Evolutionary conservation across 2,888 invertebrate species (phyloP).

Genomic region (Silvanus unidentatus): DNA sequence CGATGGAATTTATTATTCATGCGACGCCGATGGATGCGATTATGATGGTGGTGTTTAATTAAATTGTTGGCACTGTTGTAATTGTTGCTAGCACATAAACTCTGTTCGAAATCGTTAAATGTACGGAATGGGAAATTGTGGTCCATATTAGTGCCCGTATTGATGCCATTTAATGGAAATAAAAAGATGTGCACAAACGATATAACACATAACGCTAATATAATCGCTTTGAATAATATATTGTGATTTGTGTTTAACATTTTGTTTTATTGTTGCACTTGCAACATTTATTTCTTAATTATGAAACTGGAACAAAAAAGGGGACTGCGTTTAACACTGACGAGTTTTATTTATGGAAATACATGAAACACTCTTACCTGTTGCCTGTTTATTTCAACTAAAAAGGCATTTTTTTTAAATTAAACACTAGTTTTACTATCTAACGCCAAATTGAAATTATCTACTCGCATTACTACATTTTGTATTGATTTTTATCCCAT

Average conservation of each 20-base stretch:
- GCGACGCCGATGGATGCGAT: background rate
- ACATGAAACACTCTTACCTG: no score
- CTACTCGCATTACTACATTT: conserved; percentile 19
- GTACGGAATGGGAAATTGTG: conserved; percentile 41
- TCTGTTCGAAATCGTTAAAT: conserved; percentile 51
- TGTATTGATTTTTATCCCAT: conserved; percentile 27
- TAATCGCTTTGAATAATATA: conserved; percentile 53
- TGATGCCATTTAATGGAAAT: conserved; percentile 51
- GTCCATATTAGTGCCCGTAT: conserved; percentile 41
- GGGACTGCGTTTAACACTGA: no score
- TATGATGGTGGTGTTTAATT: background rate
- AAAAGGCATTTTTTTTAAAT: no score
- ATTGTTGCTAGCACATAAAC: conserved; percentile 48
- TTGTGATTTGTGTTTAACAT: conserved; percentile 55
- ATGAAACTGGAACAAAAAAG: no score
- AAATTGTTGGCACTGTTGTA: no score
- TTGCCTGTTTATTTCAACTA: no score
- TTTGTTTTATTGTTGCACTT: conserved; percentile 13
- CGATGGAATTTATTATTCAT: no score
- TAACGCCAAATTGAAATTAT: conserved; percentile 1
- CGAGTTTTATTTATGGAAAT: no score
- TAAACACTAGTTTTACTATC: no score
- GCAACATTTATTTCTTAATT: no score
- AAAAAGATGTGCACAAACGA: conserved; percentile 55
- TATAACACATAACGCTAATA: conserved; percentile 54